A percentile compares a stretch with the other conserved stretches of the same genome.
phyloP scores from a whole-genome alignment of 1,140 invertebrate species.

The Scaptomyza graminum region DNA sequence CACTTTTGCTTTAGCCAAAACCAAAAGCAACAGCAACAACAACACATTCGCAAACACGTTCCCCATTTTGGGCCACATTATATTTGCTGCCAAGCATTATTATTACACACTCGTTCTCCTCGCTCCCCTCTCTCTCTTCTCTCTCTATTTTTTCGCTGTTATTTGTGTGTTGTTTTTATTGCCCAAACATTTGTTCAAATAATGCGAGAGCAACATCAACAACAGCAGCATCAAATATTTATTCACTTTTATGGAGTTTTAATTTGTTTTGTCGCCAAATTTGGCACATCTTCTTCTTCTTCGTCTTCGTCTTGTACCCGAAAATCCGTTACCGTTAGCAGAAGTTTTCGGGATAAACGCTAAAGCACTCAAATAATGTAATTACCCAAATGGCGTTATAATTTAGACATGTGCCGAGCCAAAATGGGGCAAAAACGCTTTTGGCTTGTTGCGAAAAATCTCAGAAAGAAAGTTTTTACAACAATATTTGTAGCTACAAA shows the following conservation, averaged over 20 bases:
- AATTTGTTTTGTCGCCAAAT: conserved; percentile 79
- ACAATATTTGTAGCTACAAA: neutral
- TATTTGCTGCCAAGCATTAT: conserved; percentile 57
- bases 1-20: conserved; percentile 44
- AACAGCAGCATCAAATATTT: conserved; percentile 71
- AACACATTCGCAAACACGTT: conserved; percentile 11
- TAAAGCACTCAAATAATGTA: conserved; percentile 78
- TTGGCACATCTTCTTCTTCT: conserved; percentile 30
- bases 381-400: conserved; percentile 80
- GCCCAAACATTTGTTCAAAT: conserved; percentile 78
- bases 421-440: neutral
- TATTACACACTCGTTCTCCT: conserved; percentile 29
- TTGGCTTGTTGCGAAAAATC: conserved; percentile 47
- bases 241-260: conserved; percentile 80
- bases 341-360: conserved; percentile 47
- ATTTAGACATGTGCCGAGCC: conserved; percentile 60
- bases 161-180: conserved; percentile 67
- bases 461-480: conserved; percentile 33
- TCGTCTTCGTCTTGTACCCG: conserved; percentile 3
- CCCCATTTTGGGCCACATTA: conserved; percentile 55
- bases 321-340: conserved; percentile 60
- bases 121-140: neutral
- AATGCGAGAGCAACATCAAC: conserved; percentile 43
- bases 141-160: conserved; percentile 8
- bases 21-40: no score